Conservation (phyloP, 2,797 vertebrate species). For the Lutra lutra region DNA sequence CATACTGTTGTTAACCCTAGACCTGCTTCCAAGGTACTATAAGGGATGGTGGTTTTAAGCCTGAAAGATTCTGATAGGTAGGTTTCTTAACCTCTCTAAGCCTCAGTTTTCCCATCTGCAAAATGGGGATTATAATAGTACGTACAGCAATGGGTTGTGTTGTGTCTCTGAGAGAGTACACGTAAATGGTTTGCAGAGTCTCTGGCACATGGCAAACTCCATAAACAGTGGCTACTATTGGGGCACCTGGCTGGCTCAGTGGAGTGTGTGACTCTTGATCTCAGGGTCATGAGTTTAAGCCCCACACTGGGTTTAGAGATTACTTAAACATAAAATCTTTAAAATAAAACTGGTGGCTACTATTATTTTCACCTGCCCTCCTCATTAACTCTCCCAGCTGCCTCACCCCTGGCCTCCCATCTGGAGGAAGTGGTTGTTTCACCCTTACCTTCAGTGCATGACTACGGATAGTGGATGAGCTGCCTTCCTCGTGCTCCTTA, state of each 20-base stretch:
- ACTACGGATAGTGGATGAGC: slow-evolving; percentile 37
- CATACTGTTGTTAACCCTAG: background rate
- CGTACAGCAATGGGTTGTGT: background rate
- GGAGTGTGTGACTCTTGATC: background rate
- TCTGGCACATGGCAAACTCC: background rate
- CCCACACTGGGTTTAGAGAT: background rate
- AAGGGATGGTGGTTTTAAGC: background rate
- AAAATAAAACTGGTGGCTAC: background rate
- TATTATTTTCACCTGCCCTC: background rate
- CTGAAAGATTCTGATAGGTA: background rate
- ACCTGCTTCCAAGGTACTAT: background rate
- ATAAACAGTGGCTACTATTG: background rate
- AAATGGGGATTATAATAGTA: slow-evolving; percentile 7
- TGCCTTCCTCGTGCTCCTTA: background rate
- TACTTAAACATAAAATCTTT: background rate
- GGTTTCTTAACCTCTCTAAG: slow-evolving; percentile 24
- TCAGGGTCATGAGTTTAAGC: background rate
- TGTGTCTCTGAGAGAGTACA: background rate
- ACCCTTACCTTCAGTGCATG: background rate
- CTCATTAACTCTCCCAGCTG: background rate
- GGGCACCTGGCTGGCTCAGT: background rate
- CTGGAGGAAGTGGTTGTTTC: background rate
- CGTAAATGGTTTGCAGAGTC: background rate
- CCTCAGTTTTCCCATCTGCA: slow-evolving; percentile 57
- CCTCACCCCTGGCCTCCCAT: background rate